phyloP scores from a whole-genome alignment of 2,888 invertebrate genomes.

The Abscondita cerata region DNA sequence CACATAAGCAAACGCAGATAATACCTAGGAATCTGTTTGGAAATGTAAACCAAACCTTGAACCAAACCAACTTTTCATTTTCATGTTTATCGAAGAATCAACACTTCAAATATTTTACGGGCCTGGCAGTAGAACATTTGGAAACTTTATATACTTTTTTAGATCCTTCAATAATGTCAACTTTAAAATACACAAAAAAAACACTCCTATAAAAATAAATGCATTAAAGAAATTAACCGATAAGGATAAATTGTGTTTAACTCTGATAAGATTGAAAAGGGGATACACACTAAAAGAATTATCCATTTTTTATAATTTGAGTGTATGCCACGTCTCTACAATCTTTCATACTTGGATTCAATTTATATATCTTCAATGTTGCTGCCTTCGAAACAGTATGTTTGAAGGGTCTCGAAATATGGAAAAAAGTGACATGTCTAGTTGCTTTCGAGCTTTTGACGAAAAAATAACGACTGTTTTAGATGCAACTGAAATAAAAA shows the following conservation, averaged over 20 bases:
- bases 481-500: too few relatives aligned
- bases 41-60: too few relatives aligned
- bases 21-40: too few relatives aligned
- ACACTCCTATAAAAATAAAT: neutral
- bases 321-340: neutral
- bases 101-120: slow-evolving; percentile 15
- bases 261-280: neutral
- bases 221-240: neutral
- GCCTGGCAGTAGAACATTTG: slow-evolving; percentile 3
- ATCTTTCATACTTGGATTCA: neutral
- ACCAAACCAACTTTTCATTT: too few relatives aligned
- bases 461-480: neutral
- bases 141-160: slow-evolving; percentile 9
- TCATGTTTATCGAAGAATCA: too few relatives aligned
- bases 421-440: neutral
- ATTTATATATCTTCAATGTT: neutral
- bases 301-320: slow-evolving; percentile 2
- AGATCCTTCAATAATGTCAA: neutral
- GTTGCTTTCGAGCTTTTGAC: neutral
- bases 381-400: neutral
- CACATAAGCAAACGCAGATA: too few relatives aligned
- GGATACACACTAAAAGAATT: slow-evolving; percentile 12
- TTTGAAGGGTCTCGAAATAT: neutral
- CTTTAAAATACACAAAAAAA: slow-evolving; percentile 8
- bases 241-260: slow-evolving; percentile 13